Evolutionary conservation across 2,888 invertebrate genomes (phyloP), one percentile per base, ranked within the genome.

Genomic region (Melinaea menophilus): DNA sequence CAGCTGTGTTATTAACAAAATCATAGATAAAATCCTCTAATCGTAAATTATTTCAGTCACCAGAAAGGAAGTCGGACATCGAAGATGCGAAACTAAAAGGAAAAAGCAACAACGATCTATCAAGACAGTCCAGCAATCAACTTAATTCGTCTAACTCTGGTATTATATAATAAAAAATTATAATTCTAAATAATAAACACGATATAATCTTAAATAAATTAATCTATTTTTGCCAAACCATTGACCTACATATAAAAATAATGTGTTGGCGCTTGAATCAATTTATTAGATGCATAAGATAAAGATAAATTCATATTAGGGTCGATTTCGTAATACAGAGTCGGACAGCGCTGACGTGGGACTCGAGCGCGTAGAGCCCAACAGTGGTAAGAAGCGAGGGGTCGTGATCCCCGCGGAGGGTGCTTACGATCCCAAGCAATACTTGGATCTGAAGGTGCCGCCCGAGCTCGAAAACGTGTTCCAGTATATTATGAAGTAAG

Each of bases 391-490:
- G 67, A 79, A 82, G 73, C 77, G 84, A 4, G 88, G 88, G 0
- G 84, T 88, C 48, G 90, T 90, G 48, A 81, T 90, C 48, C 91
- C 90, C 0, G 86, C 87, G 0, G 90, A 91, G 66, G 93, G 93
- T 0, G 92, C 92, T 34, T 97, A 97, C 82, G 95, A 97, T 84
- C 95, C 97, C 2, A 94, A 94, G 70, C 93, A 95, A 72, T 99
- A 94, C 89, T 95, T 96, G 69, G 93, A 95, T 78, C 86, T 99
- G 65, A 93, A 95, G 64, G 95, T 97, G 58, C 93, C 95, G 1
- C 90, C 94, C 0, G 98, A 99, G 69, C 93, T 98, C 71, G 97
- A 96, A 79, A 98, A 98, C 75, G 88, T 99, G 5, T 98, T 99
- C 85, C 96, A 97, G 76, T 97, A 96, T 76, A 98, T 99, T 67